Percentiles rank a stretch among this genome's conserved stretches.
Evolutionary conservation across 2,888 invertebrate genomes (phyloP).

Genomic region (Trissolcus brochymenae): DNA sequence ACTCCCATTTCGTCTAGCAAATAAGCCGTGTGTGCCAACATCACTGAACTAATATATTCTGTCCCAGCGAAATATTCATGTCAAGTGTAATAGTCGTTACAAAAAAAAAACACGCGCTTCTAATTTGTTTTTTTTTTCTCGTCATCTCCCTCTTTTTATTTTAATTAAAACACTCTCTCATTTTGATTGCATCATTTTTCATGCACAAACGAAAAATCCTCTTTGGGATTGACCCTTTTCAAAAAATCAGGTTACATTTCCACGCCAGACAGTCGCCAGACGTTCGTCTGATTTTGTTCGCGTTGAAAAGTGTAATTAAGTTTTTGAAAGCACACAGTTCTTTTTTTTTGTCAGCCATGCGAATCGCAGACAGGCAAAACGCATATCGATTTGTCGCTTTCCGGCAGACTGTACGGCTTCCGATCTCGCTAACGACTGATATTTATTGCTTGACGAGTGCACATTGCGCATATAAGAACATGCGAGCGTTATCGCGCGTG

Average conservation of each 20-base stretch:
- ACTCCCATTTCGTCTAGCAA: slow-evolving; percentile 22
- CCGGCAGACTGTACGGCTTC: slow-evolving; percentile 35
- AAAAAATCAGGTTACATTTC: too few relatives aligned
- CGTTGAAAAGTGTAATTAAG: too few relatives aligned
- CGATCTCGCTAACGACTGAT: slow-evolving; percentile 31
- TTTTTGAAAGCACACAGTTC: neutral
- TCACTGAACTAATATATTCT: slow-evolving; percentile 32
- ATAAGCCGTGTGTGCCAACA: slow-evolving; percentile 18
- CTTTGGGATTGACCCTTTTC: too few relatives aligned
- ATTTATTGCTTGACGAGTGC: slow-evolving; percentile 13
- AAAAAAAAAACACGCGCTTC: too few relatives aligned
- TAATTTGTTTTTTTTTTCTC: too few relatives aligned
- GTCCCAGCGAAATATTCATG: slow-evolving; percentile 33
- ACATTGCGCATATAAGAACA: slow-evolving; percentile 20
- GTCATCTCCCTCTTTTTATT: too few relatives aligned
- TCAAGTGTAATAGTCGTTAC: slow-evolving; percentile 9
- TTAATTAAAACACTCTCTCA: too few relatives aligned
- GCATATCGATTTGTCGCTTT: slow-evolving; percentile 36
- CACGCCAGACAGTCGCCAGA: too few relatives aligned
- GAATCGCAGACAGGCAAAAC: too few relatives aligned
- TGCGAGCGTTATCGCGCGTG: slow-evolving; percentile 15
- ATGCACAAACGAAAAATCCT: too few relatives aligned
- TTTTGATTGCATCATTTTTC: too few relatives aligned
- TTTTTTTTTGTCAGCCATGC: slow-evolving; percentile 10
- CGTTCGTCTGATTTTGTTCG: too few relatives aligned